Evolutionary conservation across 2,113 vertebrate species (phyloP), one percentile per base, ranked within the genome.

Genomic region (Pongo pygmaeus): DNA sequence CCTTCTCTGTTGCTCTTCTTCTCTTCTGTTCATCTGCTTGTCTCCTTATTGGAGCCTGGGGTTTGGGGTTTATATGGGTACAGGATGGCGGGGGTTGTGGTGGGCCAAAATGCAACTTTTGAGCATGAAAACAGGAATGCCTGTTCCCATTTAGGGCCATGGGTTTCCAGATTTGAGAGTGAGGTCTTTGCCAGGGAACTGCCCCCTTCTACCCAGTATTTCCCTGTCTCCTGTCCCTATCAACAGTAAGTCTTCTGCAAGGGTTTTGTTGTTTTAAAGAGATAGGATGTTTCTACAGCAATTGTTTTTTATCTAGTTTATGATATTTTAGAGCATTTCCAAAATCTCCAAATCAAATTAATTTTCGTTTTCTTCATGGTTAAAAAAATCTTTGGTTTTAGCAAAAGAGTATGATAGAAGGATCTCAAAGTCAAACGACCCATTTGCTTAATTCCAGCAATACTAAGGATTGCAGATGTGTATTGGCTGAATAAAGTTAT

Each of bases 291-390:
- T 75, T 84, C 52, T 35, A 38, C 38, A 48, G 85, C 2, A 78
- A 74, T 84, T 78, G 40, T 83, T 93, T 97, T 80, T 23, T 14
- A 64, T 81, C 6, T 69, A 72, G 25, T 80, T 93, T 67, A 55
- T 75, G 46, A 59, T 25, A 92, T 75, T 86, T 50, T 35, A 85
- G 50, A 50, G 9, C 57, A 91, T 86, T 46, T 81, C 67, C 12
- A 67, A 67, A 81, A 67, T 92, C 67, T 96, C 32, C 61, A 86
- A 91, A 90, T 50, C 52, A 93, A 86, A 85, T 90, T 77, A 88
- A 67, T 83, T 96, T 91, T 83, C 52, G 61, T n/a, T 84, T 89
- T 87, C n/a, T 96, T 86, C 74, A 75, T 48, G 46, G 9, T 38
- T 91, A 79, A 57, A 94, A 83, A 86, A 23, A 40, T 20, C 6